Percentiles rank a stretch among this genome's conserved stretches.
Conservation (phyloP, 2,888 invertebrate genomes). For the Pasiphila rectangulata region DNA sequence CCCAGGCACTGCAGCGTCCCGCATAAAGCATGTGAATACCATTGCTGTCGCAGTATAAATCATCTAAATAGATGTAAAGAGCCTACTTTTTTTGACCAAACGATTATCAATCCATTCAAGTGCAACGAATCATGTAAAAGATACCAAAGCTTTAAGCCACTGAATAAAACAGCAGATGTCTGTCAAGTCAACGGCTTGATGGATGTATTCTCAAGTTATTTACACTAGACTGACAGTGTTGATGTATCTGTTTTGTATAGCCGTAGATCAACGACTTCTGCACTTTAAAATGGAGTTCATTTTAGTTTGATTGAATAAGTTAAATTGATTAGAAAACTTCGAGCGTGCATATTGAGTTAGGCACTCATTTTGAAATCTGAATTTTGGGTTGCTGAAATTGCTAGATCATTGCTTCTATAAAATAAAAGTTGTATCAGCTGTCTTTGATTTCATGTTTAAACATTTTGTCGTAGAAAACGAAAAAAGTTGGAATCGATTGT, state of each 20-base stretch:
- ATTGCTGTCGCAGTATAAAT: no score
- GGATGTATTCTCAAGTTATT: conserved; percentile 30
- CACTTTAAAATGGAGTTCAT: conserved; percentile 23
- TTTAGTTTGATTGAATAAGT: conserved; percentile 22
- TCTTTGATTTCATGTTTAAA: not conserved
- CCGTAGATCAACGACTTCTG: conserved; percentile 26
- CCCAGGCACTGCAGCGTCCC: no score
- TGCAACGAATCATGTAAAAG: conserved; percentile 15
- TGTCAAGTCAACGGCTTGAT: conserved; percentile 28
- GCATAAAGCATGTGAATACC: no score
- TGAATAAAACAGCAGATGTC: conserved; percentile 23
- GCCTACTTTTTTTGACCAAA: conserved; percentile 1
- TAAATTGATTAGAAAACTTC: conserved; percentile 27
- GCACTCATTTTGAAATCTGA: conserved; percentile 7
- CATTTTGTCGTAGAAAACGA: no score
- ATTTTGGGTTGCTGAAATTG: conserved; percentile 5
- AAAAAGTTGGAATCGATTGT: no score
- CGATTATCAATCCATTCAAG: conserved; percentile 7
- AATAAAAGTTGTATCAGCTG: conserved; percentile 2
- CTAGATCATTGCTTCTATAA: not conserved
- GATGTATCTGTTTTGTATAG: conserved; percentile 22
- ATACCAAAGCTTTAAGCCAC: conserved; percentile 18
- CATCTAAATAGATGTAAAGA: no score
- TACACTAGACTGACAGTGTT: conserved; percentile 29
- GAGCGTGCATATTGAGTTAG: conserved; percentile 11